Evolutionary conservation across 2,113 vertebrate genomes (phyloP), one percentile per base, ranked within the genome.

Genomic region (Motacilla alba): DNA sequence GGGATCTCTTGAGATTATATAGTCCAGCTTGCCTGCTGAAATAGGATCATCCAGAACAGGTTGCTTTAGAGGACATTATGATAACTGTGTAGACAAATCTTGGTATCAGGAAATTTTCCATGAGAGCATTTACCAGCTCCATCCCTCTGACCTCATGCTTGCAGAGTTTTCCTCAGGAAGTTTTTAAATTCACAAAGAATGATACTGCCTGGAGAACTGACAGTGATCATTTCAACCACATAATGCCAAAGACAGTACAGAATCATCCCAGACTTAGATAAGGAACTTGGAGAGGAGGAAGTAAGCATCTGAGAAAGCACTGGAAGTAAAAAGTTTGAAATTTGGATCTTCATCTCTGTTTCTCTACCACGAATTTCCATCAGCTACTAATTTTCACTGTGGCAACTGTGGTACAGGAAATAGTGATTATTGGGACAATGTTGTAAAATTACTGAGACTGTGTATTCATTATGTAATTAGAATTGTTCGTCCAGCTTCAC

Each of bases 391-490:
- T 77, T 74, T 87, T 70, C 13, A 14, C 16, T 59, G 39, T 8
- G 59, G 20, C 52, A 66, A 6, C 20, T 83, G 22, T 70, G 31
- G 12, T 62, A 63, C 50, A 86, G 20, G 31, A 92, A 83, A 62
- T 49, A 66, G 41, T 17, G 72, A 83, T 84, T 87, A 89, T 46
- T 1, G 3, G 7, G 35, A 74, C 28, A 55, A 11, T 73, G 11
- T 46, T 87, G 35, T 82, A 75, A 92, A 94, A 82, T 87, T 81
- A 87, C 33, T 72, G 60, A 84, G 52, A 82, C 14, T 6, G 7
- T 74, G 77, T 94, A 52, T 35, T 87, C 69, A 63, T 75, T 72
- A 56, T 68, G 58, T 39, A 75, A 91, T 78, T 72, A 93, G n/a
- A 81, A 82, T 59, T 82, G 72, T 68, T 84, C 0, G 0, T 93